A percentile compares a stretch with the other conserved stretches of the same genome.
phyloP scores from a whole-genome alignment of 2,888 invertebrate species.

The Melanostoma mellinum region DNA sequence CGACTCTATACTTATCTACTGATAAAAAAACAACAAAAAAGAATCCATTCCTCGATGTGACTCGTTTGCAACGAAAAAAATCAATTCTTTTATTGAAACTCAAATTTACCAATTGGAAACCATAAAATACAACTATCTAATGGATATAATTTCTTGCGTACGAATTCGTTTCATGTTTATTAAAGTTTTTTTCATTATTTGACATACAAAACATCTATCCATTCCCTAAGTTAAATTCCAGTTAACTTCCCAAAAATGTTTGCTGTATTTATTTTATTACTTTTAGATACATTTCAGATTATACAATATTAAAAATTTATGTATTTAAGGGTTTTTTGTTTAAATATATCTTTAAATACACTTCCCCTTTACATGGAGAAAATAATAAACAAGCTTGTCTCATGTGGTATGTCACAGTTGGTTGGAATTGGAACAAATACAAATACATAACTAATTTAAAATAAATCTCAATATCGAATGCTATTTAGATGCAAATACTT shows the following conservation, averaged over 20 bases:
- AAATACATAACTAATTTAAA: slow-evolving; percentile 34
- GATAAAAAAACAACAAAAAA: not conserved
- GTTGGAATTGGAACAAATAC: slow-evolving; percentile 31
- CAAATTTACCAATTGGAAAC: too few species aligned
- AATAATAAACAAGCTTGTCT: slow-evolving; percentile 30
- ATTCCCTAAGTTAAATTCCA: slow-evolving; percentile 25
- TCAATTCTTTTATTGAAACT: too few species aligned
- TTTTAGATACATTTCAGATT: slow-evolving; percentile 13
- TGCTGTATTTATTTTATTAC: too few species aligned
- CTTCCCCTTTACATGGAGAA: slow-evolving; percentile 25
- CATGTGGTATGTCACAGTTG: slow-evolving; percentile 17
- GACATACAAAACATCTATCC: slow-evolving; percentile 32
- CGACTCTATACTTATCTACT: not conserved
- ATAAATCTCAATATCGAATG: slow-evolving; percentile 47
- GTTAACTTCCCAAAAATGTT: not conserved
- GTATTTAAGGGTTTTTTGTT: too few species aligned
- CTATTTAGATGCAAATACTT: slow-evolving; percentile 23
- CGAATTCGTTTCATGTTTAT: slow-evolving; percentile 42
- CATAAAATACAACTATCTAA: too few species aligned
- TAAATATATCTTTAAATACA: too few species aligned
- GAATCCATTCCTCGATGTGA: not conserved
- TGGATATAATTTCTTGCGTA: not conserved
- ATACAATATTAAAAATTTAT: too few species aligned
- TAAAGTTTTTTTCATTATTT: slow-evolving; percentile 44
- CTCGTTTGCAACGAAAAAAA: too few species aligned